Evolutionary conservation across 2,113 vertebrate genomes (phyloP).

Genomic region (Dicaeum eximium): DNA sequence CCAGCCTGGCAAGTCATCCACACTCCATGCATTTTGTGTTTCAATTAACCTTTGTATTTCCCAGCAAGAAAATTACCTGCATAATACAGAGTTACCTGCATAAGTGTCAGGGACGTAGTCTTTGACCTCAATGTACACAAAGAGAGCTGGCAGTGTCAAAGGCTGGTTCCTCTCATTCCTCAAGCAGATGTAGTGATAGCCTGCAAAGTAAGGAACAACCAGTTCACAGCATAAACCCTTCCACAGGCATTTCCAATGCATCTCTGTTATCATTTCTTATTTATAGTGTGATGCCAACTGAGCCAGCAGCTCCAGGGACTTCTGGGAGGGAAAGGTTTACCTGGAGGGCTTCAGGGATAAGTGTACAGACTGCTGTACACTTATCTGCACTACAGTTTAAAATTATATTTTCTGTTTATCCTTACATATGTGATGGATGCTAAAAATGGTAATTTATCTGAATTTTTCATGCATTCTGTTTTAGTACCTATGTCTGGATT

Average conservation of each 20-base stretch:
- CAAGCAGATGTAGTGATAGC: slow-evolving; percentile 92
- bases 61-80: not conserved
- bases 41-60: not conserved
- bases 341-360: not conserved
- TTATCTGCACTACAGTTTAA: not conserved
- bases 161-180: slow-evolving; percentile 95
- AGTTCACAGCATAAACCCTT: not conserved
- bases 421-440: not conserved
- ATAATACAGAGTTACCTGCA: slow-evolving; percentile 75
- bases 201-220: slow-evolving; percentile 64
- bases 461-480: not conserved
- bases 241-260: not conserved
- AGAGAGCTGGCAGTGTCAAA: slow-evolving; percentile 87
- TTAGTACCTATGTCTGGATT: not conserved
- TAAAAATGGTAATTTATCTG: not conserved
- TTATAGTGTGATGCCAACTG: not conserved
- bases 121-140: slow-evolving; percentile 95
- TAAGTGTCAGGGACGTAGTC: slow-evolving; percentile 97
- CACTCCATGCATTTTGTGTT: not conserved
- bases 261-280: not conserved
- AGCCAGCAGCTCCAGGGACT: not conserved
- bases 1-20: not conserved
- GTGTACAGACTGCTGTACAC: not conserved
- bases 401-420: not conserved
- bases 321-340: not conserved